phyloP scores from a whole-genome alignment of 1,140 invertebrate genomes.

The Psix sp. region DNA sequence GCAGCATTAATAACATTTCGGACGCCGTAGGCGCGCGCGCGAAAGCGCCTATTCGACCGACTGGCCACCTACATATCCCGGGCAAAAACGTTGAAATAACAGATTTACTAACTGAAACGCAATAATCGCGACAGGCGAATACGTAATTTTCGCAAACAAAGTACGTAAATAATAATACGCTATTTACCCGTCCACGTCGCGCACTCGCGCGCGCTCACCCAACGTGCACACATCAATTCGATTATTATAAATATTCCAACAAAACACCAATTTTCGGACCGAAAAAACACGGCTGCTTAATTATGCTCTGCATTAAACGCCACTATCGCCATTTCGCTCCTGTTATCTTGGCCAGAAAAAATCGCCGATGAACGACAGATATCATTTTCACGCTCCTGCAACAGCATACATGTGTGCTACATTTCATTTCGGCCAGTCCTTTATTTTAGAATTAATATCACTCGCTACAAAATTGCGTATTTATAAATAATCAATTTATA shows the following conservation, averaged over 20 bases:
- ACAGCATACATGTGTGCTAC: no score
- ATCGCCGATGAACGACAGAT: constrained; percentile 12
- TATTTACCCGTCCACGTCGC: constrained; percentile 64
- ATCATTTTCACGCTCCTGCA: no score
- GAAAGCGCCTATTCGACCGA: constrained; percentile 43
- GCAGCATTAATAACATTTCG: constrained; percentile 77
- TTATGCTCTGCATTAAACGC: constrained; percentile 33
- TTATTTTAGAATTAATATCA: no score
- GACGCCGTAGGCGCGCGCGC: constrained; percentile 56
- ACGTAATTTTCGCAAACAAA: constrained; percentile 78
- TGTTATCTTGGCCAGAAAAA: constrained; percentile 24
- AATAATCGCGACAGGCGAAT: constrained; percentile 75
- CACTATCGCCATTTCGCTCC: constrained; percentile 16
- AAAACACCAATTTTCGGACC: constrained; percentile 24
- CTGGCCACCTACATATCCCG: constrained; percentile 61
- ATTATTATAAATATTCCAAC: constrained; percentile 64
- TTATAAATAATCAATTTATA: no score
- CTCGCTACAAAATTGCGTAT: no score
- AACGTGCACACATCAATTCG: constrained; percentile 62
- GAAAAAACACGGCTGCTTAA: constrained; percentile 3
- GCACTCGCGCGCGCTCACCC: constrained; percentile 30
- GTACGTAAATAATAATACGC: constrained; percentile 76
- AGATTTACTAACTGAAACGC: constrained; percentile 73
- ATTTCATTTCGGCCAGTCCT: no score
- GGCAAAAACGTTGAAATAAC: constrained; percentile 75